Evolutionary conservation across 2,888 invertebrate species (phyloP).

Genomic region (Litoditis marina): DNA sequence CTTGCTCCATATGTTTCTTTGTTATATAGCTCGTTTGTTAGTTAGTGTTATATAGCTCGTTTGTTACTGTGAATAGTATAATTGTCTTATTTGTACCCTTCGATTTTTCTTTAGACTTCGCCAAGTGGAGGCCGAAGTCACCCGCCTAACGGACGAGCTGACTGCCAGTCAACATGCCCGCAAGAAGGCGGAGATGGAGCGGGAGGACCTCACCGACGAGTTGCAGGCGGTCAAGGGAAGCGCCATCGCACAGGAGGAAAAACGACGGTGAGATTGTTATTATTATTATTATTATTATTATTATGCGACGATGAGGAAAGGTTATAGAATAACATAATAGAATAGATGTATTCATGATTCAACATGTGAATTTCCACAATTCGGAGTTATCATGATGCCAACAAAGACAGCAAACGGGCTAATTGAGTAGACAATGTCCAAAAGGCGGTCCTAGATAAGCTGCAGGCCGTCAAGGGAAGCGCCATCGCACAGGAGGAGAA

Average conservation of each 20-base stretch:
- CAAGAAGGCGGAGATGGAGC: slow-evolving; percentile 29
- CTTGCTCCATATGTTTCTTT: no score
- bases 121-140: slow-evolving; percentile 28
- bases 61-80: no score
- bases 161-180: slow-evolving; percentile 7
- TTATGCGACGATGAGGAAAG: no score
- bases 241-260: slow-evolving; percentile 68
- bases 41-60: no score
- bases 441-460: slow-evolving; percentile 28
- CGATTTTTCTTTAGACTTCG: no score
- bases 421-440: slow-evolving; percentile 29
- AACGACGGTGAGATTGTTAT: slow-evolving; percentile 84
- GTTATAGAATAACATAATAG: no score
- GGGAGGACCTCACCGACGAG: slow-evolving; percentile 32
- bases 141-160: slow-evolving; percentile 18
- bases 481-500: slow-evolving; percentile 70
- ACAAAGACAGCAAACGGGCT: no score
- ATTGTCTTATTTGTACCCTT: no score
- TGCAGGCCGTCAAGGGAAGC: slow-evolving; percentile 20
- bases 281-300: not conserved
- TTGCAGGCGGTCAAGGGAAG: slow-evolving; percentile 20
- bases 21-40: no score
- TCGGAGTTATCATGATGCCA: no score
- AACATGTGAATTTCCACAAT: no score
- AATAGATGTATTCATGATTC: no score